Conservation (phyloP, 2,113 vertebrate species). For the Rattus norvegicus region GRCr8 NC_086024.1:116994001-116994500, state of each 20-base stretch:
- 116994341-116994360: slow-evolving; percentile 14
- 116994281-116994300: slow-evolving; percentile 73
- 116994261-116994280: slow-evolving; percentile 38
- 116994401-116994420: slow-evolving; percentile 65
- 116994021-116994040: background rate
- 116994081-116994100: slow-evolving; percentile 12
- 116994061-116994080: background rate
- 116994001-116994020: background rate
- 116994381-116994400: slow-evolving; percentile 59
- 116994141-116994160: slow-evolving; percentile 56
- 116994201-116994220: slow-evolving; percentile 56
- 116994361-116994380: slow-evolving; percentile 34
- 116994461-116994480: slow-evolving; percentile 49
- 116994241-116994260: slow-evolving; percentile 56
- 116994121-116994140: slow-evolving; percentile 21
- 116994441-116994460: slow-evolving; percentile 56
- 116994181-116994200: slow-evolving; percentile 50
- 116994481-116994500: slow-evolving; percentile 65
- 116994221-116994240: slow-evolving; percentile 65
- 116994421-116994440: slow-evolving; percentile 43
- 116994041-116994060: background rate
- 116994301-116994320: slow-evolving; percentile 67
- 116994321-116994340: slow-evolving; percentile 65
- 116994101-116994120: slow-evolving; percentile 27
- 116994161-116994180: slow-evolving; percentile 60